phyloP scores from a whole-genome alignment of 92 coral and sea anemone genomes.

The Palythoa grandis region DNA sequence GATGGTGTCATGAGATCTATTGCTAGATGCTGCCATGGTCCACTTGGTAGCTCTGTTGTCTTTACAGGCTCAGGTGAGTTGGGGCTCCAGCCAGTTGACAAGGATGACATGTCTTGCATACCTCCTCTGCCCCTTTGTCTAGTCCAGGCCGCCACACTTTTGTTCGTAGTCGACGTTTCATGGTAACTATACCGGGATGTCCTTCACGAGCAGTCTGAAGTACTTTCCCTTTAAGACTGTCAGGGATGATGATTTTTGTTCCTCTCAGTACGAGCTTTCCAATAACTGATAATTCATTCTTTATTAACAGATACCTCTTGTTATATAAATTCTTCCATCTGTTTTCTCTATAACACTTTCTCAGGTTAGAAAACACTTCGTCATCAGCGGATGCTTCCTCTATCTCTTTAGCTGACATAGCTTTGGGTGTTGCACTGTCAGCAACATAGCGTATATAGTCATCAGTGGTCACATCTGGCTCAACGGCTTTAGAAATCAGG shows the following conservation, averaged over 20 bases:
- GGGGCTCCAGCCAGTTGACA: slow-evolving; percentile 66
- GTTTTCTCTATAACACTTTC: slow-evolving; percentile 34
- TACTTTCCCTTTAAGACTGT: too few species aligned
- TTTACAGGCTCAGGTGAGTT: slow-evolving; percentile 69
- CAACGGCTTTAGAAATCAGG: slow-evolving; percentile 38
- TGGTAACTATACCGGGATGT: too few species aligned
- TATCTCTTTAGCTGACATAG: slow-evolving; percentile 63
- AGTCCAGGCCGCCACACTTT: slow-evolving; percentile 74
- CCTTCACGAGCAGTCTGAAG: too few species aligned
- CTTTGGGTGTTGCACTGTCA: slow-evolving; percentile 57
- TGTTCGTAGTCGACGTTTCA: slow-evolving; percentile 52
- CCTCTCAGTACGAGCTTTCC: too few species aligned
- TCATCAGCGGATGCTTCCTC: slow-evolving; percentile 61
- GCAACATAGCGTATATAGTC: too few species aligned
- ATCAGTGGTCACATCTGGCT: slow-evolving; percentile 41
- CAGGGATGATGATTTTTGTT: too few species aligned
- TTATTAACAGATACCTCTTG: slow-evolving; percentile 31
- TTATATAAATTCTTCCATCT: slow-evolving; percentile 47
- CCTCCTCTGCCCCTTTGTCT: too few species aligned
- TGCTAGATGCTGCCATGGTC: too few species aligned
- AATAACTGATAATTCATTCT: slow-evolving; percentile 38
- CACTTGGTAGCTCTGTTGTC: too few species aligned
- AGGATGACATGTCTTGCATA: slow-evolving; percentile 48
- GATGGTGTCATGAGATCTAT: slow-evolving; percentile 50
- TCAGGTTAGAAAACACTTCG: slow-evolving; percentile 44